Evolutionary conservation across 1,140 invertebrate genomes (phyloP).

Genomic region (Colletes latitarsis): DNA sequence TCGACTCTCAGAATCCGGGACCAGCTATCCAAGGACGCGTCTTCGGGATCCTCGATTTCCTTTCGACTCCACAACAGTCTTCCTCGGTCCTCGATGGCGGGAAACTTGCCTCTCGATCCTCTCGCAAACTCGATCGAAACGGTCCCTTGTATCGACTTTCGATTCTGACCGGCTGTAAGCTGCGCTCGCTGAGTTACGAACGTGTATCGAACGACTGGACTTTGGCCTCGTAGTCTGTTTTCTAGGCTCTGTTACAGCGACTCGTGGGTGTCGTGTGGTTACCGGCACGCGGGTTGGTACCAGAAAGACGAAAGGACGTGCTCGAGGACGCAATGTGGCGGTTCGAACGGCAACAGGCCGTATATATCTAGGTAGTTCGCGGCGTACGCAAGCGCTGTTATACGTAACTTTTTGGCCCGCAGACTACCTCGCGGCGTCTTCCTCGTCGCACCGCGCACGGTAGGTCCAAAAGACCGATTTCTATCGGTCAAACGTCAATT

Average conservation of each 20-base stretch:
- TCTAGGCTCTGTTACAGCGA: too few species aligned
- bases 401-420: too few species aligned
- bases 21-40: not conserved
- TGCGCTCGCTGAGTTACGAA: too few species aligned
- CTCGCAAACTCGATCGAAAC: too few species aligned
- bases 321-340: constrained; percentile 60
- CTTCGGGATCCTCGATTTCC: not conserved
- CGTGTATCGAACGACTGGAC: too few species aligned
- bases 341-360: constrained; percentile 25
- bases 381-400: constrained; percentile 15
- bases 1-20: not conserved
- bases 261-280: constrained; percentile 9
- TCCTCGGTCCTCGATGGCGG: not conserved
- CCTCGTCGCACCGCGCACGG: too few species aligned
- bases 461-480: too few species aligned
- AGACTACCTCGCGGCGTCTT: too few species aligned
- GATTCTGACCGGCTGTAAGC: too few species aligned
- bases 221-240: too few species aligned
- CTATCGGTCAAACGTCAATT: too few species aligned
- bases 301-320: constrained; percentile 39
- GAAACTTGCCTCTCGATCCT: not conserved
- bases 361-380: constrained; percentile 52
- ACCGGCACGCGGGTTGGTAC: not conserved
- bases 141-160: too few species aligned
- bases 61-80: not conserved